These are phyloP conservation scores for Nephotettix cincticeps DNA, from an alignment of 1,140 invertebrate genomes.

Conservation along the genomic window DNA sequence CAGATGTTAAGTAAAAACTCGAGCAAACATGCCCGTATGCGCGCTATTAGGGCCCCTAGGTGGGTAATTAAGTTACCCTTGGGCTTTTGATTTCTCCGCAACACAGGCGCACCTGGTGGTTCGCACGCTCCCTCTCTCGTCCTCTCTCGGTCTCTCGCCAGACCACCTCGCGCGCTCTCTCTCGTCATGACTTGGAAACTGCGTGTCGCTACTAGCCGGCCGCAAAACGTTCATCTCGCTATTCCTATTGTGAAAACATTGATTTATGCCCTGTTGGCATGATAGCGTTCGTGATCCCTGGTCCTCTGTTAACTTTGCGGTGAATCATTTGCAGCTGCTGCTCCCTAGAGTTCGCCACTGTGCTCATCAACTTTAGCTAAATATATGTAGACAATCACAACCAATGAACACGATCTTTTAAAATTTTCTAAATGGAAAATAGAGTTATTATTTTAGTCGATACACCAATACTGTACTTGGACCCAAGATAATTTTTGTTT, in stretches of 20 bases:
- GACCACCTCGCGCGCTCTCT: no score
- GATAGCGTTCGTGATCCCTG: slow-evolving; percentile 1
- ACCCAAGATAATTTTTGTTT: no score
- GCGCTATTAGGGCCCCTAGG: neutral
- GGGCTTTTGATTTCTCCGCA: slow-evolving; percentile 20
- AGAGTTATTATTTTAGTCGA: no score
- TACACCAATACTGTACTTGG: no score
- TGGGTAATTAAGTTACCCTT: slow-evolving; percentile 14
- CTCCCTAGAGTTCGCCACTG: no score
- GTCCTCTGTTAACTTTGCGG: neutral
- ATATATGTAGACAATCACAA: no score
- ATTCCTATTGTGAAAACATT: slow-evolving; percentile 2
- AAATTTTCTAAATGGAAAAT: no score
- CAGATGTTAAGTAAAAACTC: slow-evolving; percentile 7
- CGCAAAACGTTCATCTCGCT: neutral
- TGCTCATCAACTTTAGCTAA: no score
- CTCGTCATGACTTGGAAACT: slow-evolving; percentile 1
- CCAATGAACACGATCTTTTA: no score
- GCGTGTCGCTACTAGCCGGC: neutral
- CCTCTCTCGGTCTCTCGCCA: neutral
- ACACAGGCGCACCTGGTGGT: neutral
- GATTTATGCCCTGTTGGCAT: neutral
- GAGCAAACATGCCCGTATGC: slow-evolving; percentile 15
- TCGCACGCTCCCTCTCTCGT: slow-evolving; percentile 5
- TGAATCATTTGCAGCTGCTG: neutral